Evolutionary conservation across 64 coral and sea anemone genomes (phyloP).

Genomic region (Pachyseris speciosa): DNA sequence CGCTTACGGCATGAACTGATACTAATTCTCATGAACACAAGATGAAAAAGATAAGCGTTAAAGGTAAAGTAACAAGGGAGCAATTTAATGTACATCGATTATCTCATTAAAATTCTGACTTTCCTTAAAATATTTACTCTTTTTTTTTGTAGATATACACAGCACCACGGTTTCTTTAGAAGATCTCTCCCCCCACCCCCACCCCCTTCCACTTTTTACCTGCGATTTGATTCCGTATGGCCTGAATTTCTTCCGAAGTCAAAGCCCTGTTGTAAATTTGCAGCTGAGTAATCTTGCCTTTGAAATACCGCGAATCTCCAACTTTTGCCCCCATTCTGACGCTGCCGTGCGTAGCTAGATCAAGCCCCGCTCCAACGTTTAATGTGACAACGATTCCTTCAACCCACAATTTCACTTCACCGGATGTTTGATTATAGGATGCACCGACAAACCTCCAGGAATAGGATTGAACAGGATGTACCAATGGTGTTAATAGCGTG

Average conservation of each 20-base stretch:
- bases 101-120: too few relatives aligned
- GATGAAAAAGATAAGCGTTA: too few relatives aligned
- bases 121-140: too few relatives aligned
- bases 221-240: background rate
- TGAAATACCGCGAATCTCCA: slow-evolving; percentile 2
- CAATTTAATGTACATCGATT: too few relatives aligned
- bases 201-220: background rate
- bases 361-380: background rate
- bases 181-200: too few relatives aligned
- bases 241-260: slow-evolving; percentile 41
- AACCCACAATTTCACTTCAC: slow-evolving; percentile 33
- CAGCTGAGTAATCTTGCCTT: slow-evolving; percentile 39
- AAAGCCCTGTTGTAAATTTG: slow-evolving; percentile 54
- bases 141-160: too few relatives aligned
- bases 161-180: too few relatives aligned
- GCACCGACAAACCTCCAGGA: background rate
- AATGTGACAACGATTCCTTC: background rate
- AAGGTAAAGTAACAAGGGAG: too few relatives aligned
- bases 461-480: background rate
- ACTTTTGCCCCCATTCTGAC: background rate
- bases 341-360: slow-evolving; percentile 29
- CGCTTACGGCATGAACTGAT: too few relatives aligned
- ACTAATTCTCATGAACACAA: too few relatives aligned
- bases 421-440: background rate
- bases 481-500: background rate